phyloP scores from a whole-genome alignment of 2,888 invertebrate genomes.

The Eumacrocentrus americanus region DNA sequence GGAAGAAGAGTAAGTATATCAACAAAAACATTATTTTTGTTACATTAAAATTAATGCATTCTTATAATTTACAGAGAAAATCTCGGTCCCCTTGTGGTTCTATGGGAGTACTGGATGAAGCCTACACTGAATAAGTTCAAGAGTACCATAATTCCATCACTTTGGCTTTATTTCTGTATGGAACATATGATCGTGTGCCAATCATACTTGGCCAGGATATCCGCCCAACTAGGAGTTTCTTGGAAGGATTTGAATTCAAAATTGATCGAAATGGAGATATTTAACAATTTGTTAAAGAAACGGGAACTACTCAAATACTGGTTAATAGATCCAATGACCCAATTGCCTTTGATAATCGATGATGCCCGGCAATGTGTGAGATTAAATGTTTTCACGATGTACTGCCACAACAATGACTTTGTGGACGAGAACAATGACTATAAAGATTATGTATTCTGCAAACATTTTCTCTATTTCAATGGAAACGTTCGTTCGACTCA shows the following conservation, averaged over 20 bases:
- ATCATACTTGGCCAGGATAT: conserved; percentile 44
- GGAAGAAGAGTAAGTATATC: conserved; percentile 46
- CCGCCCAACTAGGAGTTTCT: conserved; percentile 32
- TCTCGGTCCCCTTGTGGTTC: conserved; percentile 41
- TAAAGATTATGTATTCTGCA: conserved; percentile 16
- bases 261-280: conserved; percentile 26
- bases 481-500: conserved; percentile 44
- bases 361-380: conserved; percentile 35
- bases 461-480: conserved; percentile 48
- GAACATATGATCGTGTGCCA: conserved; percentile 34
- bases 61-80: conserved; percentile 42
- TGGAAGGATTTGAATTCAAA: conserved; percentile 20
- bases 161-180: conserved; percentile 36
- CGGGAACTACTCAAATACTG: not conserved
- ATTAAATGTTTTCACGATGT: conserved; percentile 47
- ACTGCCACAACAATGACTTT: conserved; percentile 38
- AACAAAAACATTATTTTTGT: conserved; percentile 10
- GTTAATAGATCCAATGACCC: not conserved
- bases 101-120: conserved; percentile 52
- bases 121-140: conserved; percentile 42
- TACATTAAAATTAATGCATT: not conserved
- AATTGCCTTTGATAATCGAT: conserved; percentile 2
- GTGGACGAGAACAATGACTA: conserved; percentile 24
- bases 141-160: conserved; percentile 15
- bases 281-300: conserved; percentile 5